phyloP scores from a whole-genome alignment of 2,888 invertebrate species.

The Cheilosia soror region DNA sequence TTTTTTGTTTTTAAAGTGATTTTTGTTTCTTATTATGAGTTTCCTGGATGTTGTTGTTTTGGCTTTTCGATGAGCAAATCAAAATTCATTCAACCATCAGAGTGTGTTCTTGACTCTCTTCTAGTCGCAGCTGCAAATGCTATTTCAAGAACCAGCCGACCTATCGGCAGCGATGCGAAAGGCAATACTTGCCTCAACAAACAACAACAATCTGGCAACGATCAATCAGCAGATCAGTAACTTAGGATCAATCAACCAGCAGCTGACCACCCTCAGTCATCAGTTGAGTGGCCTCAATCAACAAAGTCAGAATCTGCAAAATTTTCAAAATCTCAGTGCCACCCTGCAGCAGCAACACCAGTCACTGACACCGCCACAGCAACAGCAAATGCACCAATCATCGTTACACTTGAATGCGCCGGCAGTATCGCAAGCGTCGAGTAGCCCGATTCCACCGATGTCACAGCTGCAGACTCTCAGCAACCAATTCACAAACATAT shows the following conservation, averaged over 20 bases:
- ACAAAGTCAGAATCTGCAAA: constrained; percentile 83
- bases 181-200: constrained; percentile 80
- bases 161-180: constrained; percentile 76
- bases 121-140: constrained; percentile 82
- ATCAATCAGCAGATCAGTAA: constrained; percentile 83
- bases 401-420: constrained; percentile 79
- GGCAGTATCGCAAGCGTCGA: constrained; percentile 79
- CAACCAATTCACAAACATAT: constrained; percentile 81
- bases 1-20: constrained; percentile 9
- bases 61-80: constrained; percentile 37
- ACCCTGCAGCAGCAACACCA: constrained; percentile 77
- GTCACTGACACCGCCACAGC: constrained; percentile 52
- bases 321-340: constrained; percentile 80
- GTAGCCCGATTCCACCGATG: constrained; percentile 81
- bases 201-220: constrained; percentile 83
- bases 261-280: constrained; percentile 82
- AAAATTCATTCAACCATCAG: constrained; percentile 28
- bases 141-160: constrained; percentile 79
- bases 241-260: constrained; percentile 83
- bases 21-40: constrained; percentile 18
- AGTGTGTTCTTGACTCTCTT: constrained; percentile 49
- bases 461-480: constrained; percentile 82
- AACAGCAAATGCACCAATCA: constrained; percentile 74
- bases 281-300: constrained; percentile 83
- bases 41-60: constrained; percentile 59